These are phyloP conservation scores for Agelastica alni DNA, from an alignment of 2,888 invertebrate genomes.

Conservation along the genomic window DNA sequence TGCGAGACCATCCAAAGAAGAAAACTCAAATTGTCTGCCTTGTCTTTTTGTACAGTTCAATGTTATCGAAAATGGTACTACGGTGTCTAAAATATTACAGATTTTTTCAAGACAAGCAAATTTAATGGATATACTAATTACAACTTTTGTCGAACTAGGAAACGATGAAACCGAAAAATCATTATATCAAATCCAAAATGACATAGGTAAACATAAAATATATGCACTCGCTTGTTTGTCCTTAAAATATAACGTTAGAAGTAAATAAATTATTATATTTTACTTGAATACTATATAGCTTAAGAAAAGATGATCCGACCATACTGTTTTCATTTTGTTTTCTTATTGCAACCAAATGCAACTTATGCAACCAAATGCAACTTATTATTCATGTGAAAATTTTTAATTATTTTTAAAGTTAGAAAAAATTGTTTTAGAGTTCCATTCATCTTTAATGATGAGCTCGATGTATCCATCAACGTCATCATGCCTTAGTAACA, in stretches of 20 bases:
- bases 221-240: too few species aligned
- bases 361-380: too few species aligned
- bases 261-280: slow-evolving; percentile 38
- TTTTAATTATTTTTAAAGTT: slow-evolving; percentile 45
- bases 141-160: slow-evolving; percentile 76
- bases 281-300: too few species aligned
- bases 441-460: slow-evolving; percentile 55
- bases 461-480: slow-evolving; percentile 58
- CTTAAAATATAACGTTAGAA: not conserved
- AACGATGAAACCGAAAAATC: slow-evolving; percentile 57
- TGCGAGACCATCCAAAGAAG: slow-evolving; percentile 83
- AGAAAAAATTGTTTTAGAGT: slow-evolving; percentile 55
- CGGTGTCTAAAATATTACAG: slow-evolving; percentile 80
- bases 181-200: slow-evolving; percentile 45
- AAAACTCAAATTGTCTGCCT: slow-evolving; percentile 83
- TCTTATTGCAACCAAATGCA: too few species aligned
- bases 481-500: slow-evolving; percentile 75
- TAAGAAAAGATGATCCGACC: too few species aligned
- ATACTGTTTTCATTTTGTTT: not conserved
- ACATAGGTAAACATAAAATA: slow-evolving; percentile 51
- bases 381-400: too few species aligned
- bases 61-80: slow-evolving; percentile 74
- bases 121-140: slow-evolving; percentile 86
- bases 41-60: slow-evolving; percentile 91
- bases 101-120: slow-evolving; percentile 67